Evolutionary conservation across 2,113 vertebrate genomes (phyloP), one percentile per base, ranked within the genome.

Genomic region (Azemiops feae): DNA sequence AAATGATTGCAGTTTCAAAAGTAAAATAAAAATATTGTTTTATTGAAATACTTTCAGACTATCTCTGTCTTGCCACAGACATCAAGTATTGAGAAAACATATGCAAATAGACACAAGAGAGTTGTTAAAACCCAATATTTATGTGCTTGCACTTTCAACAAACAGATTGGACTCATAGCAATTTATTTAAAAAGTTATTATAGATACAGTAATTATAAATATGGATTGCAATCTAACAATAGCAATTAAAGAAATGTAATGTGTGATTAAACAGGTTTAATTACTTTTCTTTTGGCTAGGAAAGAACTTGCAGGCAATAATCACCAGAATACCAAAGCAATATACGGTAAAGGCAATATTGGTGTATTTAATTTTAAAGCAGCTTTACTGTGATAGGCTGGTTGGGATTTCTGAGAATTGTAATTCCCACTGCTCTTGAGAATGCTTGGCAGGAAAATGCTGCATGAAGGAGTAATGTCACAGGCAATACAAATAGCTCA

Each of bases 11-110:
- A 53, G 34, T 22, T 89, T 89, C 64, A 88, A 60, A 85, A 85
- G 85, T 18, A 81, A 39, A 55, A 85, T 4, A 64, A 89, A 57
- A 57, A 89, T 43, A 55, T 53, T 81, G 10, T 57, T 95, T 87
- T 23, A 85, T 3, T 52, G 5, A 93, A 0, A 93, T 5, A 4
- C 90, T 92, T 55, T 69, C 85, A 81, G 52, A 60, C 58, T 1
- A 20, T 92, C 91, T 85, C 92, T 92, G 85, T 87, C 93, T 93
- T 92, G 52, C 11, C 45, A 50, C 18, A 85, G 27, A 85, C 81
- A 30, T 1, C 91, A 14, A 69, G 0, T 87, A 20, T 91, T 91
- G 22, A 25, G 47, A 25, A 89, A 69, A 0, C 0, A 16, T 54
- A 87, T 30, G 52, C 39, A 54, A 91, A 91, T 57, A 0, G 52